Evolutionary conservation across 1,140 invertebrate genomes (phyloP), one percentile per base, ranked within the genome.

Genomic region (Tenebrio molitor): DNA sequence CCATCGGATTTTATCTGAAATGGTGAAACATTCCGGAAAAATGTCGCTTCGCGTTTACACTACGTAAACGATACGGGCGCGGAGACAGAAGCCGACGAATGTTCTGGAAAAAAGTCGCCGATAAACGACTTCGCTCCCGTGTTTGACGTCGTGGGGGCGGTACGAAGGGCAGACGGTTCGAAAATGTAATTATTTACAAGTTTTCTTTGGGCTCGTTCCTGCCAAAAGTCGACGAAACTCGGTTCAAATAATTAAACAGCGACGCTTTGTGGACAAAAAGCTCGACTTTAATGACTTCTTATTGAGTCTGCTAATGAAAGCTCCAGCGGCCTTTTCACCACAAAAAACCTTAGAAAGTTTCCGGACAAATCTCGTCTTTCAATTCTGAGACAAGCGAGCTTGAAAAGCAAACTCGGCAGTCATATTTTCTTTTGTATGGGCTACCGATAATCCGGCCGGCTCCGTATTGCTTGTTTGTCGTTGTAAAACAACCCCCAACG

Each of bases 331-430:
- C 4, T 50, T 50, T 15, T 7, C 8, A 21, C 7, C 8, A 8
- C 16, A 21, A 8, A 21, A 50, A 50, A 50, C 17, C 5, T 2
- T n/a, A 8, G 8, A 8, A 29, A 29, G 3, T 29, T 29, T n/a
- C 36, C 17, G 44, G 19, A 15, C 44, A 50, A 50, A 50, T 50
- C 44, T 19, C 44, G 16, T 50, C 36, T 39, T 39, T 12, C 4
- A 7, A 2, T n/a, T 12, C 36, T 12, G 2, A 39, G 12, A n/a
- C 12, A 39, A 12, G 36, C 36, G n/a, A 12, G 12, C 36, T 39
- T 12, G 42, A 10, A 53, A 15, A n/a, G 21, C 46, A 53, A 53
- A 53, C 42, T 46, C 42, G 12, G 1, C 12, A 46, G 12, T 3
- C 42, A 16, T 29, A 29, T 19, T 53, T 53, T 19, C 10, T 23